Percentiles rank a stretch among this genome's conserved stretches.
phyloP scores from a whole-genome alignment of 2,113 vertebrate genomes.

The Cephalopholis sonnerati region DNA sequence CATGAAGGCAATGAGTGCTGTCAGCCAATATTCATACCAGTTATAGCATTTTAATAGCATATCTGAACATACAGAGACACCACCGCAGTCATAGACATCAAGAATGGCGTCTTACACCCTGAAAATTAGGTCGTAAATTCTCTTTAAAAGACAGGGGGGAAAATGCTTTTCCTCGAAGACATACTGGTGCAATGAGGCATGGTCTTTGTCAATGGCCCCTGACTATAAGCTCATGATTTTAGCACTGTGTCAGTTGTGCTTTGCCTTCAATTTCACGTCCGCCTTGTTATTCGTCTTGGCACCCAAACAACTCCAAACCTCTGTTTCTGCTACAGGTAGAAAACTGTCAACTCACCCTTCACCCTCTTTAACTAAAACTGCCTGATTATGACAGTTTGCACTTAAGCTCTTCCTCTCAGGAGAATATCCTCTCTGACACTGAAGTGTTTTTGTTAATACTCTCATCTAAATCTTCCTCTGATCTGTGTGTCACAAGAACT shows the following conservation, averaged over 20 bases:
- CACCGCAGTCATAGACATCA: background rate
- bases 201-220: background rate
- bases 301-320: background rate
- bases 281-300: background rate
- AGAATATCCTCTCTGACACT: constrained; percentile 43
- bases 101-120: background rate
- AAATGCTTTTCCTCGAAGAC: background rate
- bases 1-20: background rate
- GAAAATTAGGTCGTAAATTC: background rate
- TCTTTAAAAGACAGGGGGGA: background rate
- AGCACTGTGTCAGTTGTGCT: background rate
- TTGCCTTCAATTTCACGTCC: constrained; percentile 7
- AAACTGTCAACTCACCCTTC: constrained; percentile 16
- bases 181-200: background rate
- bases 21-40: background rate
- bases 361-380: constrained; percentile 12
- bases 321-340: constrained; percentile 26
- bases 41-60: background rate
- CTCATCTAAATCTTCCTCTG: constrained; percentile 48
- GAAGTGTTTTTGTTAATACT: constrained; percentile 44
- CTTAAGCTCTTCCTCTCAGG: constrained; percentile 35
- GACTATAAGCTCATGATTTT: background rate
- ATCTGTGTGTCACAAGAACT: constrained; percentile 41
- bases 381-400: constrained; percentile 32
- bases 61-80: background rate